Conservation (phyloP, 2,797 vertebrate genomes). For the Clamator glandarius region DNA sequence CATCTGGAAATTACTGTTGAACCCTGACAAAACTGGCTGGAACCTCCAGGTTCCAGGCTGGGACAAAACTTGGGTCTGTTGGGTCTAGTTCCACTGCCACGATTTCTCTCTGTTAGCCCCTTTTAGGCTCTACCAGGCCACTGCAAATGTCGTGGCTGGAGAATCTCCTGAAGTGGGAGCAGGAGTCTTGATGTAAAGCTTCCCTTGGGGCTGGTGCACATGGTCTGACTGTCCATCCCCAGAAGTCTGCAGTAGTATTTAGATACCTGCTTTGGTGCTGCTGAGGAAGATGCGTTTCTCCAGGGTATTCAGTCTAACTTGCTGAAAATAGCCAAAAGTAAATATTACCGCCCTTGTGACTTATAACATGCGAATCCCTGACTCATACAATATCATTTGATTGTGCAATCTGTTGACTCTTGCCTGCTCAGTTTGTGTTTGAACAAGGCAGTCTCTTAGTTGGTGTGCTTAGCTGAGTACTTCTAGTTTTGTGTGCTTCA, state of each 20-base stretch:
- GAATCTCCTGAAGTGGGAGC: not conserved
- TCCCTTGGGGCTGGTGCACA: not conserved
- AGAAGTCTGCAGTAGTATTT: not conserved
- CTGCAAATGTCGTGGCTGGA: not conserved
- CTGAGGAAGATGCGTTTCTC: not conserved
- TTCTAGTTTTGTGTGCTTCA: not conserved
- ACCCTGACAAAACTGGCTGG: accelerated
- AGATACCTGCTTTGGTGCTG: not conserved
- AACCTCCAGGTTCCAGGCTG: not conserved
- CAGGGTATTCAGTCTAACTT: not conserved
- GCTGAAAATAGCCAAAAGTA: not conserved
- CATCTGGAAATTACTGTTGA: not conserved
- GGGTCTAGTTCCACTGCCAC: accelerated
- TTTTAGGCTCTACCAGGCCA: not conserved
- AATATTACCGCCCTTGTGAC: not conserved
- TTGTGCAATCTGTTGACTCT: not conserved
- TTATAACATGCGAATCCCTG: not conserved
- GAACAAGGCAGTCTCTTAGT: not conserved
- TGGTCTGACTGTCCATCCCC: not conserved
- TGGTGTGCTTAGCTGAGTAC: not conserved
- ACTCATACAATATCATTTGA: too few relatives aligned
- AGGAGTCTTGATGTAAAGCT: not conserved
- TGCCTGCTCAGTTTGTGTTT: not conserved
- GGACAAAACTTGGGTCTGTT: not conserved
- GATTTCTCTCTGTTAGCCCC: accelerated